Evolutionary conservation across 2,888 invertebrate genomes (phyloP).

Genomic region (Drosophila flavopinicola): DNA sequence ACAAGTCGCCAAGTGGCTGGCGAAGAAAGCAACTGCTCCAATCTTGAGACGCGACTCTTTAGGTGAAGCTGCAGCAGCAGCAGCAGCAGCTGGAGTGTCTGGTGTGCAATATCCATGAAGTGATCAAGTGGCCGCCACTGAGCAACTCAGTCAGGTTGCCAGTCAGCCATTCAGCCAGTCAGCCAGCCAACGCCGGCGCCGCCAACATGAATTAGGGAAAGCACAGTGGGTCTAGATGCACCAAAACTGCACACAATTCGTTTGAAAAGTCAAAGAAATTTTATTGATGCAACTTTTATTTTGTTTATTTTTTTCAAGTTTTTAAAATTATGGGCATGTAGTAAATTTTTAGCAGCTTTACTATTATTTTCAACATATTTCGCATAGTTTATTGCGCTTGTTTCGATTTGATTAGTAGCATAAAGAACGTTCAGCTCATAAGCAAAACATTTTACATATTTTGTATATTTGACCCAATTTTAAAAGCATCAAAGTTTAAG

Average conservation of each 20-base stretch:
- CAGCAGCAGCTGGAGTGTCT: constrained; percentile 23
- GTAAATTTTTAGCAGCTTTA: too few species aligned
- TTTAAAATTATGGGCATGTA: too few species aligned
- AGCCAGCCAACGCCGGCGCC: constrained; percentile 41
- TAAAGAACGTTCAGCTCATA: too few species aligned
- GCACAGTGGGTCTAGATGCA: constrained; percentile 52
- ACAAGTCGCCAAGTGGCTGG: constrained; percentile 51
- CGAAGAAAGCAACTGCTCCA: constrained; percentile 65
- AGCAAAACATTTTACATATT: too few species aligned
- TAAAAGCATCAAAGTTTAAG: too few species aligned
- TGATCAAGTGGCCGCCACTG: constrained; percentile 61
- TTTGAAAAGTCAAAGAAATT: not conserved
- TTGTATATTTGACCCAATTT: too few species aligned
- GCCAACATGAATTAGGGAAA: constrained; percentile 58
- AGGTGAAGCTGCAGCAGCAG: constrained; percentile 7
- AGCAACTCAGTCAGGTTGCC: constrained; percentile 28
- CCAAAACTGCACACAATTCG: too few species aligned
- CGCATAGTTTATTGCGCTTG: too few species aligned
- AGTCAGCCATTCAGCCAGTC: constrained; percentile 24
- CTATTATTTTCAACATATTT: too few species aligned
- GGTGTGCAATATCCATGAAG: constrained; percentile 78
- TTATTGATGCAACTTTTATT: too few species aligned
- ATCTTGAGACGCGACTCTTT: constrained; percentile 1
- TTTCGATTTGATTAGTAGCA: too few species aligned
- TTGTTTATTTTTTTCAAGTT: too few species aligned